Evolutionary conservation across 2,888 invertebrate species (phyloP).

Genomic region (Caenorhabditis becei): DNA sequence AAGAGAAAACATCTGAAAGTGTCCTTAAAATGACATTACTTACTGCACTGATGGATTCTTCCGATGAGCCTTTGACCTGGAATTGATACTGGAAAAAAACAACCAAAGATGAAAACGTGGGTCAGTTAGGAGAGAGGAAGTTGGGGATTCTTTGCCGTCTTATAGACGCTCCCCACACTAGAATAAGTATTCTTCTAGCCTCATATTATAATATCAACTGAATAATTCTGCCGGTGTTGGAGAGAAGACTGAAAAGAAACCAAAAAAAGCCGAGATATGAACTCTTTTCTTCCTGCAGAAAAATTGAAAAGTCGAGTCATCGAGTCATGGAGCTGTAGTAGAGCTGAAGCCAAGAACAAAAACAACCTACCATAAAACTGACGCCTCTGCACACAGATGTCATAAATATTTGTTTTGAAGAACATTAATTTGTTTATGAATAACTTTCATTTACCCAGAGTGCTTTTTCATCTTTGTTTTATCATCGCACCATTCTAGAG

Average conservation of each 20-base stretch:
- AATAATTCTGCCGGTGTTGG: background rate
- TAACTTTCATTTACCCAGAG: too few species aligned
- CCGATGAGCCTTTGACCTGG: too few species aligned
- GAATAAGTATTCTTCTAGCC: slow-evolving; percentile 5
- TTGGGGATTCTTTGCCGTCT: too few species aligned
- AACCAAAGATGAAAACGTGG: too few species aligned
- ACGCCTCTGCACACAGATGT: background rate
- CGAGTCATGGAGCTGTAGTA: slow-evolving; percentile 2
- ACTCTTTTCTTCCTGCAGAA: slow-evolving; percentile 13
- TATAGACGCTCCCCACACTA: background rate
- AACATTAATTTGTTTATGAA: too few species aligned
- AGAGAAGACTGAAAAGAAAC: slow-evolving; percentile 6
- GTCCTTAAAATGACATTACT: too few species aligned
- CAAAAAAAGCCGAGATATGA: slow-evolving; percentile 13
- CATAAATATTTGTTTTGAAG: background rate
- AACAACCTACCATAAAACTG: background rate
- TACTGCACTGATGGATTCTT: too few species aligned
- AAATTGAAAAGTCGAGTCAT: slow-evolving; percentile 12
- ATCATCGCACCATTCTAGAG: too few species aligned
- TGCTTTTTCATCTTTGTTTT: too few species aligned
- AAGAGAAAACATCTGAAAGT: too few species aligned
- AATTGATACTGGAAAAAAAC: background rate
- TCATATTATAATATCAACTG: slow-evolving; percentile 14
- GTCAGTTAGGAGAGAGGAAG: too few species aligned
- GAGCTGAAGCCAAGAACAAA: background rate